Evolutionary conservation across 2,888 invertebrate species (phyloP), one percentile per base, ranked within the genome.

Genomic region (Amblyteles armatorius): DNA sequence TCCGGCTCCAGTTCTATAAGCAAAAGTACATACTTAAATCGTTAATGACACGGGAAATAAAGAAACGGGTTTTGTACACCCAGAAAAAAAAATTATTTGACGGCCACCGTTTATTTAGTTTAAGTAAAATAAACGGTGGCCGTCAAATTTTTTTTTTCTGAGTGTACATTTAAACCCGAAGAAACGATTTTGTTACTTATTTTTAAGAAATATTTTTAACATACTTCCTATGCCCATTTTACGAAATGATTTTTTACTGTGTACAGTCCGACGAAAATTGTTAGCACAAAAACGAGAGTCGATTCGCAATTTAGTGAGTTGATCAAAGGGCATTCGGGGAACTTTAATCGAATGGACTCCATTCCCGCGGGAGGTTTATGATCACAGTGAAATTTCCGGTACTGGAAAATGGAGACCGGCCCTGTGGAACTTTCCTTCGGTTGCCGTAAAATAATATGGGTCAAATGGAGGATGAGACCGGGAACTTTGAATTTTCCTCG

Each of bases 321-420:
- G 33, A 33, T 40, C 69, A 16, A 50, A 33, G 22, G 33, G 50
- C 40, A 36, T 65, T 65, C 36, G 4, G 29, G 52, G 16, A 67
- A 80, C 72, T 80, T 74, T 29, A 65, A 50, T 65, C 67, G 26
- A 65, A 73, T 67, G 22, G 9, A 67, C 67, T 48, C 67, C n/a
- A 26, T 19, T 67, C 44, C 19, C 67, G 29, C 29, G 11, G 22
- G 55, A 26, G 44, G 29, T 50, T 22, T 50, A 52, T 67, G 73
- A 67, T 29, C 72, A n/a, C 26, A 11, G 44, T 7, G 52, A 26
- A 55, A 55, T 80, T 55, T 72, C 16, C 73, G 13, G 40, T 72
- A 33, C 52, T 6, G 44, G 44, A 48, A 48, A 48, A 48, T 48
- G 16, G 44, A 48, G 44, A 16, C 63, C n/a, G 60, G 36, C 36